phyloP scores from a whole-genome alignment of 2,797 vertebrate species.

The Megalops cyprinoides region DNA sequence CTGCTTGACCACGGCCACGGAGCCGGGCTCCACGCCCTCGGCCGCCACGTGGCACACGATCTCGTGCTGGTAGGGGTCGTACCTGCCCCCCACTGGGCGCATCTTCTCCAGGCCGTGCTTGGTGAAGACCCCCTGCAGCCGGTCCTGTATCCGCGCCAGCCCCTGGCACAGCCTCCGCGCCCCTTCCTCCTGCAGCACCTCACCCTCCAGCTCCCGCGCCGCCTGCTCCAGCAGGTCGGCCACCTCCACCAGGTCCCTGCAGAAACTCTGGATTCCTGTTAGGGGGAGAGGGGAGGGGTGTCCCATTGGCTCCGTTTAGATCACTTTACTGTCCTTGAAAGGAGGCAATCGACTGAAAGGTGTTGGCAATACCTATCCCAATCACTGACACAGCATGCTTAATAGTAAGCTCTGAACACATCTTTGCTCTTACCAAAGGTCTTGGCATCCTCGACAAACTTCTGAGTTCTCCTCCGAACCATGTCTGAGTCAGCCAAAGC shows the following conservation, averaged over 20 bases:
- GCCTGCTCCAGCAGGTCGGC: constrained; percentile 82
- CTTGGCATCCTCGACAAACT: constrained; percentile 87
- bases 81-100: constrained; percentile 76
- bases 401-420: neutral
- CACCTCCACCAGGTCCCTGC: constrained; percentile 84
- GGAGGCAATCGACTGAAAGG: neutral
- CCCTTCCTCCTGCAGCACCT: constrained; percentile 34
- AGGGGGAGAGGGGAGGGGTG: neutral
- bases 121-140: constrained; percentile 78
- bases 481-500: constrained; percentile 78
- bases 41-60: constrained; percentile 81
- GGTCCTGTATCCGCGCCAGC: constrained; percentile 70
- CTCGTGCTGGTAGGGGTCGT: constrained; percentile 84
- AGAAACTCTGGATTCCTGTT: constrained; percentile 86
- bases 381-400: neutral
- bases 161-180: constrained; percentile 69
- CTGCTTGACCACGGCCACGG: constrained; percentile 75
- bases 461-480: constrained; percentile 80
- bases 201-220: constrained; percentile 38
- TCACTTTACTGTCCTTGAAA: neutral
- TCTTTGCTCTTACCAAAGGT: constrained; percentile 75
- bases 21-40: constrained; percentile 74
- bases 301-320: neutral
- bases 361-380: neutral
- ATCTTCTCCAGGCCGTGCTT: constrained; percentile 86